Evolutionary conservation across 2,113 vertebrate species (phyloP).

Genomic region (Collichthys lucidus): DNA sequence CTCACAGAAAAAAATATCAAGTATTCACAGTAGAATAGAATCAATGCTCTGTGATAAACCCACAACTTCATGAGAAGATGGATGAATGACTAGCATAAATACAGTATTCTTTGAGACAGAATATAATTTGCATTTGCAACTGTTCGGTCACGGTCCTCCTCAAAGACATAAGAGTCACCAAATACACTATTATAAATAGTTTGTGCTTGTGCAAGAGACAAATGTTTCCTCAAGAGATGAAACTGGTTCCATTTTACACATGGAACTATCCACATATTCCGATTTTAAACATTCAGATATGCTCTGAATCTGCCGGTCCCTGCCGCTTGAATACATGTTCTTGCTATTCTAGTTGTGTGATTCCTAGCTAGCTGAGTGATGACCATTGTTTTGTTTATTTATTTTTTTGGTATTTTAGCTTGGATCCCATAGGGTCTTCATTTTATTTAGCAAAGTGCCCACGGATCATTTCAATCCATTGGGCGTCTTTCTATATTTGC

Average conservation of each 20-base stretch:
- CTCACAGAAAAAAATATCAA: not conserved
- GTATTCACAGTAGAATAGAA: not conserved
- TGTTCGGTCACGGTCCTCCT: not conserved
- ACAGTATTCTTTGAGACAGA: not conserved
- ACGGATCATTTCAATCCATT: constrained; percentile 15
- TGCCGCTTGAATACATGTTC: not conserved
- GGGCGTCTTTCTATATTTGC: constrained; percentile 32
- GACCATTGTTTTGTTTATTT: not conserved
- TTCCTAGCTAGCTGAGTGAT: not conserved
- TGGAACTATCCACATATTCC: constrained; percentile 14
- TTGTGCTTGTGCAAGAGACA: constrained; percentile 24
- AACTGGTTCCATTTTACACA: constrained; percentile 21
- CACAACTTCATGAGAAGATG: not conserved
- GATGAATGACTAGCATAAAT: not conserved
- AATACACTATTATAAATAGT: not conserved
- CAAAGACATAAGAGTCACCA: not conserved
- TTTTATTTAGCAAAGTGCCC: constrained; percentile 12
- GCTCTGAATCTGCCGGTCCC: constrained; percentile 2
- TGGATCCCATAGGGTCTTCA: not conserved
- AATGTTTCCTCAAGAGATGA: constrained; percentile 20
- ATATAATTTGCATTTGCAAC: not conserved
- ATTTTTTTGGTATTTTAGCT: not conserved
- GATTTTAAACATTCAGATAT: constrained; percentile 11
- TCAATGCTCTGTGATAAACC: not conserved
- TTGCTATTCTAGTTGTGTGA: not conserved